Conservation (phyloP, 2,888 invertebrate genomes). For the Cryptus viduatorius region DNA sequence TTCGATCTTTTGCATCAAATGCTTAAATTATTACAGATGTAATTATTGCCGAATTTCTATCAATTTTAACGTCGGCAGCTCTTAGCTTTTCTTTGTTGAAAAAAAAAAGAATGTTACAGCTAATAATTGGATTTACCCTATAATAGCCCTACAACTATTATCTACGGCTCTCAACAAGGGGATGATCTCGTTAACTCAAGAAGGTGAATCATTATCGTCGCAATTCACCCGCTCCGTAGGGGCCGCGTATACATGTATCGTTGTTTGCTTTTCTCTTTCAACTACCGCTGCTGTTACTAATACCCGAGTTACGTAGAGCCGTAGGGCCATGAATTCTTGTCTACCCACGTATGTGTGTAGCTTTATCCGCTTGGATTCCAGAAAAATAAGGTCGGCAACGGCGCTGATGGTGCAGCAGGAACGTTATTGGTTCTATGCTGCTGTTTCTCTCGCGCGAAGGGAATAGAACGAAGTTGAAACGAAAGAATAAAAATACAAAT, state of each 20-base stretch:
- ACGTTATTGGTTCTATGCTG: conserved; percentile 48
- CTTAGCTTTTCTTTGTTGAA: neutral
- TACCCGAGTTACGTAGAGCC: neutral
- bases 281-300: neutral
- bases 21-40: too few species aligned
- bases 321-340: conserved; percentile 36
- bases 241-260: neutral
- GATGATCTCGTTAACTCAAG: neutral
- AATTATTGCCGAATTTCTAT: too few species aligned
- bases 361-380: conserved; percentile 20
- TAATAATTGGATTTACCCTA: neutral
- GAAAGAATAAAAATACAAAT: conserved; percentile 3
- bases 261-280: neutral
- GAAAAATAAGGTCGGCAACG: conserved; percentile 32
- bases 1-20: too few species aligned
- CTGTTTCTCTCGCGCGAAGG: conserved; percentile 9
- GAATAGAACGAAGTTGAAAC: neutral
- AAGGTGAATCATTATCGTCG: conserved; percentile 6
- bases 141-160: neutral
- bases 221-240: neutral
- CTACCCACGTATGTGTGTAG: neutral
- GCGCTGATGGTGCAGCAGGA: conserved; percentile 36
- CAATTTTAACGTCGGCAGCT: too few species aligned
- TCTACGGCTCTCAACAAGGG: neutral
- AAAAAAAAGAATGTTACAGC: neutral